phyloP scores from a whole-genome alignment of 2,888 invertebrate species.

The Archips xylosteana region DNA sequence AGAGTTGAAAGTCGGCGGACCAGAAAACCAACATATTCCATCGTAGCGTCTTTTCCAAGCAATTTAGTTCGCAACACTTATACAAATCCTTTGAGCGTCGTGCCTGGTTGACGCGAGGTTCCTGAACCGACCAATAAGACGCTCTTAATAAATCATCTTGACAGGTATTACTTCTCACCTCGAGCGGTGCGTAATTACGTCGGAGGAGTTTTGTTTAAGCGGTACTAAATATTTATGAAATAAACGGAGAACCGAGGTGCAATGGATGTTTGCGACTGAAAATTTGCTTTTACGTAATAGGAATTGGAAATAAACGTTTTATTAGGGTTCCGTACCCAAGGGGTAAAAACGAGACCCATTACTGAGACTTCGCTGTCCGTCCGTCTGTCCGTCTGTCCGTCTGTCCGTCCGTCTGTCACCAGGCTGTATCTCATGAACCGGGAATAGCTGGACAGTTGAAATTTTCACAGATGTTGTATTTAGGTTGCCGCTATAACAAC shows the following conservation, averaged over 20 bases:
- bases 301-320: no score
- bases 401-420: no score
- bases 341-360: no score
- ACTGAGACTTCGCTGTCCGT: no score
- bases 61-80: constrained; percentile 9
- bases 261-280: no score
- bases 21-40: not conserved
- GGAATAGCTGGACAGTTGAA: no score
- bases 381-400: no score
- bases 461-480: no score
- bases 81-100: constrained; percentile 23
- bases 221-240: constrained; percentile 29
- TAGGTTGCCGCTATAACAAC: no score
- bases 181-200: constrained; percentile 65
- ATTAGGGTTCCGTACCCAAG: no score
- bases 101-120: constrained; percentile 43
- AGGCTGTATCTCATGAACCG: no score
- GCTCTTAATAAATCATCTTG: constrained; percentile 78
- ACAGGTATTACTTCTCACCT: constrained; percentile 80
- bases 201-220: constrained; percentile 47
- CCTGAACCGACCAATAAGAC: constrained; percentile 65
- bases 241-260: not conserved
- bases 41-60: not conserved
- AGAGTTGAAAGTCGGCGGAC: not conserved
- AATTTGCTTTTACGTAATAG: not conserved